These are phyloP conservation scores for Poecilia gillii DNA, from an alignment of 2,797 vertebrate species.

Conservation along the genomic window DNA sequence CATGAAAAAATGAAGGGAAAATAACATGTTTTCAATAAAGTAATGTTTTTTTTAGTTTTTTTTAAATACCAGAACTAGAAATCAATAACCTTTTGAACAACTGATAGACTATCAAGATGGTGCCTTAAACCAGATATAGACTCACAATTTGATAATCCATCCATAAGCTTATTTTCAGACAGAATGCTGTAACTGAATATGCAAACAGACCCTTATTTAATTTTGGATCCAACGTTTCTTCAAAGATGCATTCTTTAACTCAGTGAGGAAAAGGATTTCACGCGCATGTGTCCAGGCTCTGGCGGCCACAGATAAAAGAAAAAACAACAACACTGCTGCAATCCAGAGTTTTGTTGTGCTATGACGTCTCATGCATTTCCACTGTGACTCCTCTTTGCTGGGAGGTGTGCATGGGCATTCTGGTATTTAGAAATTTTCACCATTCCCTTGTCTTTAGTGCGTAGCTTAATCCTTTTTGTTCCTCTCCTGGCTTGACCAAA, in stretches of 20 bases:
- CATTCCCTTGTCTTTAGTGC: not conserved
- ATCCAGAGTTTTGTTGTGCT: not conserved
- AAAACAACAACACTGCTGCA: not conserved
- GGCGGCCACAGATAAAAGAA: not conserved
- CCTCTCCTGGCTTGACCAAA: not conserved
- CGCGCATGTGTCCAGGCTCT: not conserved
- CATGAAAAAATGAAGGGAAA: not conserved
- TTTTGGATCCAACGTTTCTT: not conserved
- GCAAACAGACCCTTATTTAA: not conserved
- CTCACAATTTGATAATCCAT: not conserved
- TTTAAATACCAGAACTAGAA: not conserved
- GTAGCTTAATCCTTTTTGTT: not conserved
- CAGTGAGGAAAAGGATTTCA: not conserved
- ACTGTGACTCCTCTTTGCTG: not conserved
- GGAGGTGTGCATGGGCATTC: not conserved
- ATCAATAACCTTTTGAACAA: not conserved
- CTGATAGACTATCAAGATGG: not conserved
- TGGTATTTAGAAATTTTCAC: not conserved
- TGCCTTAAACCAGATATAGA: not conserved
- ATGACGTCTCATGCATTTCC: not conserved
- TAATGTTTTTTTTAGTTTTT: not conserved
- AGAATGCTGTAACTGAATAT: not conserved
- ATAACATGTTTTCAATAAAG: not conserved
- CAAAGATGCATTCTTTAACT: not conserved
- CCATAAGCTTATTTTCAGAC: not conserved